Evolutionary conservation across 2,113 vertebrate genomes (phyloP).

Genomic region (Psettodes erumei): DNA sequence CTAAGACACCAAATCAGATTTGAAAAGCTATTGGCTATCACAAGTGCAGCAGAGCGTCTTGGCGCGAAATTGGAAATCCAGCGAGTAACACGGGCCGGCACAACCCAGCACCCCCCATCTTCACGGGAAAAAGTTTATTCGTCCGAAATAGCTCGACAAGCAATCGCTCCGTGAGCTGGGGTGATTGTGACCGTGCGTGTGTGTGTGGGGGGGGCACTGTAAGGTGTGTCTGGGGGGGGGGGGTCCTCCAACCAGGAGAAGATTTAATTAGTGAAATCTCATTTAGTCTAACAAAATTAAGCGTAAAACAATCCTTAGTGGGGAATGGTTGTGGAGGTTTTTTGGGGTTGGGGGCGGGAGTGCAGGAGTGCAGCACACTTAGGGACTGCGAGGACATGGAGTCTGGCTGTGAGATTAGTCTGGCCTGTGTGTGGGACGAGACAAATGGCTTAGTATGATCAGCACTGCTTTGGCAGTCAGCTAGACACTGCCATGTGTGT

Average conservation of each 20-base stretch:
- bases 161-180: slow-evolving; percentile 86
- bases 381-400: slow-evolving; percentile 82
- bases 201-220: slow-evolving; percentile 8
- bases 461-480: slow-evolving; percentile 68
- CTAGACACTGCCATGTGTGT: slow-evolving; percentile 54
- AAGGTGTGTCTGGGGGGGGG: not conserved
- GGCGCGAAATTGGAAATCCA: slow-evolving; percentile 66
- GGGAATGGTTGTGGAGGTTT: slow-evolving; percentile 79
- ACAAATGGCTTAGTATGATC: slow-evolving; percentile 72
- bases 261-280: slow-evolving; percentile 99
- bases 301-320: slow-evolving; percentile 95
- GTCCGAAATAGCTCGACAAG: slow-evolving; percentile 85
- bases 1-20: slow-evolving; percentile 55
- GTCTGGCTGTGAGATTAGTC: slow-evolving; percentile 79
- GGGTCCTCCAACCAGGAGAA: slow-evolving; percentile 89
- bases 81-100: slow-evolving; percentile 38
- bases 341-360: slow-evolving; percentile 82
- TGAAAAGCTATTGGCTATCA: slow-evolving; percentile 61
- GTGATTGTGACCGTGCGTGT: slow-evolving; percentile 51
- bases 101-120: slow-evolving; percentile 57
- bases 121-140: slow-evolving; percentile 86
- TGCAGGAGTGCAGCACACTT: slow-evolving; percentile 52
- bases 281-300: slow-evolving; percentile 99
- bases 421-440: slow-evolving; percentile 59
- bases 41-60: slow-evolving; percentile 61